These are phyloP conservation scores for Lingula anatina DNA, from an alignment of 2,888 invertebrate genomes.

Conservation along the genomic window DNA sequence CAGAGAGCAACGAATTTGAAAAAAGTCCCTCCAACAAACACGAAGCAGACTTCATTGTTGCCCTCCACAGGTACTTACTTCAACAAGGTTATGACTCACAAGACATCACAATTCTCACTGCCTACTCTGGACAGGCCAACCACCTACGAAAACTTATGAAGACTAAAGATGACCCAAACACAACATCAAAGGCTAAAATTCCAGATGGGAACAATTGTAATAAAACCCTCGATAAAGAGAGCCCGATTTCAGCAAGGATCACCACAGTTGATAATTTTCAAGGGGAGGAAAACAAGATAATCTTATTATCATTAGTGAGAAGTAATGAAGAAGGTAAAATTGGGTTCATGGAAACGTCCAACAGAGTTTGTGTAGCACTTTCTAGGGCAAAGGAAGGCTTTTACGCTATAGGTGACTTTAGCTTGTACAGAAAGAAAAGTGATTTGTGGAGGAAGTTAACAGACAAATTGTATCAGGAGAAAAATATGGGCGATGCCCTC, in stretches of 20 bases:
- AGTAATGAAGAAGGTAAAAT: conserved; percentile 35
- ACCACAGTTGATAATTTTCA: conserved; percentile 44
- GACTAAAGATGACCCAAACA: too few relatives aligned
- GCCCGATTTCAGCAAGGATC: too few relatives aligned
- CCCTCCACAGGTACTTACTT: conserved; percentile 34
- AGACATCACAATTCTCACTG: conserved; percentile 43
- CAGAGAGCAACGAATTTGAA: conserved; percentile 28
- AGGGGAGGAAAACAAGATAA: conserved; percentile 50
- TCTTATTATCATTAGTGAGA: conserved; percentile 46
- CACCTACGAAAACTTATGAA: conserved; percentile 28
- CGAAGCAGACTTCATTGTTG: conserved; percentile 37
- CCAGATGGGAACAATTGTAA: not conserved
- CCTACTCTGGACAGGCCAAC: conserved; percentile 44
- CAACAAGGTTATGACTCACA: conserved; percentile 36
- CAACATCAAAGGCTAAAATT: conserved; percentile 20
- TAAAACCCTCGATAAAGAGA: too few relatives aligned
- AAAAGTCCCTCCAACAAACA: conserved; percentile 36
- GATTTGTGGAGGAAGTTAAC: conserved; percentile 19
- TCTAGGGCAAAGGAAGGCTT: conserved; percentile 47
- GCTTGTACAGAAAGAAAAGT: conserved; percentile 14
- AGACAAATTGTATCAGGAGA: conserved; percentile 8
- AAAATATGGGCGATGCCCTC: conserved; percentile 11
- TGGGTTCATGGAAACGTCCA: conserved; percentile 42
- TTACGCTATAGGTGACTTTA: conserved; percentile 45
- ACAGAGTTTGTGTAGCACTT: conserved; percentile 46